Percentiles rank a stretch among this genome's conserved stretches.
These are phyloP conservation scores for Acrocephalus kingi DNA, from an alignment of 2,113 vertebrate genomes.

Conservation along the genomic window DNA sequence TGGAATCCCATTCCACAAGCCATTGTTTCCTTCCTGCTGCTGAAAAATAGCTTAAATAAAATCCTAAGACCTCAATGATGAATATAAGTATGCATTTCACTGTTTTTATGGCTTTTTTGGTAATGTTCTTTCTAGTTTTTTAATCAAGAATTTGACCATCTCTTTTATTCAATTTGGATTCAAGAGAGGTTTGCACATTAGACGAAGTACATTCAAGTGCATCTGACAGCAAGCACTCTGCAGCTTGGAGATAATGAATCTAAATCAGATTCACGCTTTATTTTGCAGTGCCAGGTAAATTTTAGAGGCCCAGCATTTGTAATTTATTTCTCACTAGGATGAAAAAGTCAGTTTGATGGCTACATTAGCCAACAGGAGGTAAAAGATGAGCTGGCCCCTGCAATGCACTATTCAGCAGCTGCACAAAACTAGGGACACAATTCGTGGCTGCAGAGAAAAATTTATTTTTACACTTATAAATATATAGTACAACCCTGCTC, in stretches of 20 bases:
- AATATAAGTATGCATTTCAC: background rate
- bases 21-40: constrained; percentile 2
- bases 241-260: background rate
- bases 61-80: background rate
- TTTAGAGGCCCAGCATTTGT: background rate
- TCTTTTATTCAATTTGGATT: constrained; percentile 6
- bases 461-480: background rate
- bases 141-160: background rate
- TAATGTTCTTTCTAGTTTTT: background rate
- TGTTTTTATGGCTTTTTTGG: background rate
- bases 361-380: background rate
- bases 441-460: background rate
- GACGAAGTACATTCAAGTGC: background rate
- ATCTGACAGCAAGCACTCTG: background rate
- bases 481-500: background rate
- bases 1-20: background rate
- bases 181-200: background rate
- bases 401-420: background rate
- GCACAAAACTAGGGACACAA: background rate
- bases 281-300: constrained; percentile 3
- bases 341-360: background rate
- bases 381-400: background rate
- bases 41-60: constrained; percentile 34
- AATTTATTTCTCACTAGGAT: background rate
- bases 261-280: background rate